These are phyloP conservation scores for Arge pagana DNA, from an alignment of 2,888 invertebrate genomes.

Conservation along the genomic window DNA sequence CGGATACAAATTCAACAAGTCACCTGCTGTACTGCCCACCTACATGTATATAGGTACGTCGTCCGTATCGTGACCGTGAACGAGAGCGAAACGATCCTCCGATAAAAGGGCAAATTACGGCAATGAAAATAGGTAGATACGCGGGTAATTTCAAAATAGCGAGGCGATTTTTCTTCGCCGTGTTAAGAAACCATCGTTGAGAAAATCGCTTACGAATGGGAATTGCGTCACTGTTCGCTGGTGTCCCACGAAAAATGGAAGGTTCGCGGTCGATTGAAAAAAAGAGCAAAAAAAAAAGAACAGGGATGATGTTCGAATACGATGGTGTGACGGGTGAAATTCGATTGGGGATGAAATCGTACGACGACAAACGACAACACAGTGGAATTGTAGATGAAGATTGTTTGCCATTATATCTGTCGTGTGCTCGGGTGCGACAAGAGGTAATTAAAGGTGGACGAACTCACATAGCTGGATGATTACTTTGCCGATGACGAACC, in stretches of 20 bases:
- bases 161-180: neutral
- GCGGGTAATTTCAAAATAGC: neutral
- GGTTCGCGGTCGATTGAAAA: constrained; percentile 10
- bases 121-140: no score
- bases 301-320: constrained; percentile 32
- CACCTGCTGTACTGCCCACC: no score
- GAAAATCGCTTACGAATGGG: no score
- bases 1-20: no score
- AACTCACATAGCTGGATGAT: constrained; percentile 6
- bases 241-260: constrained; percentile 2
- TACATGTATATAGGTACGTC: no score
- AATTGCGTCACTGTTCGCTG: neutral
- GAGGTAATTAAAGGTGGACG: neutral
- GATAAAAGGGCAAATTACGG: no score
- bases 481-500: constrained; percentile 9
- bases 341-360: constrained; percentile 11
- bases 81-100: no score
- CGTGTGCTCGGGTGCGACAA: neutral
- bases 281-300: constrained; percentile 7
- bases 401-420: neutral
- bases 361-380: constrained; percentile 7
- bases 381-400: constrained; percentile 15
- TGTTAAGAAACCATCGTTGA: no score
- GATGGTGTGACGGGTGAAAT: constrained; percentile 40
- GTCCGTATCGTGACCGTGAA: no score